Evolutionary conservation across 2,113 vertebrate species (phyloP).

Genomic region (Dascyllus trimaculatus): DNA sequence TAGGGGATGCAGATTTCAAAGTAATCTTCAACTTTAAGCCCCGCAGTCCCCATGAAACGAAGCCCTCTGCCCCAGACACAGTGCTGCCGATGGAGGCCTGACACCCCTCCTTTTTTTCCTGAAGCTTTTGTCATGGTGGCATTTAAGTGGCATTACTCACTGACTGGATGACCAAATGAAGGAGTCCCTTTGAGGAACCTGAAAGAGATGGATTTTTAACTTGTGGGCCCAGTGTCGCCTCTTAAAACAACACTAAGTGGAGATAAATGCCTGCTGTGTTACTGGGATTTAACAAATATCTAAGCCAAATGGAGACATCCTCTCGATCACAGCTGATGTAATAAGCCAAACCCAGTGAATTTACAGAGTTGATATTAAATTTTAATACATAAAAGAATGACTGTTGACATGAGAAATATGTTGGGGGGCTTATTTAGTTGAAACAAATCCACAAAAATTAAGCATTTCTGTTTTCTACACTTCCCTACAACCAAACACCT

Average conservation of each 20-base stretch:
- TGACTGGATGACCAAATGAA: constrained; percentile 77
- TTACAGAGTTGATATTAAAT: not conserved
- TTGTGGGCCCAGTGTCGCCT: constrained; percentile 74
- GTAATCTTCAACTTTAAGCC: constrained; percentile 94
- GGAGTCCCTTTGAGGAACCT: constrained; percentile 77
- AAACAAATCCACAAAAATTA: not conserved
- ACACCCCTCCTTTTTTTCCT: constrained; percentile 67
- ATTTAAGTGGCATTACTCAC: constrained; percentile 85
- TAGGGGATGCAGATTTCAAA: constrained; percentile 88
- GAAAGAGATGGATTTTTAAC: constrained; percentile 78
- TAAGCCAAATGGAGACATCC: constrained; percentile 53
- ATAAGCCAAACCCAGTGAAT: constrained; percentile 4
- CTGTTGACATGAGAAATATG: no score
- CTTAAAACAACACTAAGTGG: constrained; percentile 78
- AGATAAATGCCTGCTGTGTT: constrained; percentile 81
- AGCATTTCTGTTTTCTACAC: not conserved
- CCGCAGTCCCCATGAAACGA: constrained; percentile 82
- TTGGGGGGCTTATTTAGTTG: not conserved
- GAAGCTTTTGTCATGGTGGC: constrained; percentile 81
- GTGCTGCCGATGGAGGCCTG: constrained; percentile 75
- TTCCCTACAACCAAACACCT: constrained; percentile 9
- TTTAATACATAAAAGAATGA: no score
- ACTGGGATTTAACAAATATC: constrained; percentile 37
- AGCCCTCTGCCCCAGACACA: constrained; percentile 79
- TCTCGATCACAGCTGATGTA: constrained; percentile 24